phyloP scores from a whole-genome alignment of 2,797 vertebrate genomes.

The Trachops cirrhosus region DNA sequence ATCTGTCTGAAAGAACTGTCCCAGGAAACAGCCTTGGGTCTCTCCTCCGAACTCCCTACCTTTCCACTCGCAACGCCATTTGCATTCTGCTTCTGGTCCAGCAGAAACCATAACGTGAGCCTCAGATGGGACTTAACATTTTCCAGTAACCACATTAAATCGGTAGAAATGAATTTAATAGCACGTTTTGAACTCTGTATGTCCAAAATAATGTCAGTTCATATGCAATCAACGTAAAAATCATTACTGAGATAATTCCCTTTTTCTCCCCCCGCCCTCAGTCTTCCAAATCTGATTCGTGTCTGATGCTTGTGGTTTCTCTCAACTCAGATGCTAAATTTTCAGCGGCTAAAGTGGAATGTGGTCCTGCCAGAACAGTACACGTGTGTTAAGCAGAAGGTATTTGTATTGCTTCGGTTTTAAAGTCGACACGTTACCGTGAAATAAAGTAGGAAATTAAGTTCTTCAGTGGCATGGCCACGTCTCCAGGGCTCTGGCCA shows the following conservation, averaged over 20 bases:
- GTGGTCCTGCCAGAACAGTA: neutral
- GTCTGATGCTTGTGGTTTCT: neutral
- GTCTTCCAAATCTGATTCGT: neutral
- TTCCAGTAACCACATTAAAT: neutral
- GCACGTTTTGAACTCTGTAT: neutral
- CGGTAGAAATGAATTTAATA: neutral
- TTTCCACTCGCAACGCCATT: neutral
- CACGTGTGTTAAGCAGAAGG: neutral
- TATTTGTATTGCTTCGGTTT: neutral
- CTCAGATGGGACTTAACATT: neutral
- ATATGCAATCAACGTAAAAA: neutral
- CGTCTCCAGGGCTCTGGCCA: neutral
- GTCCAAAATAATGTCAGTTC: slow-evolving; percentile 7
- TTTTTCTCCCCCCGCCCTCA: neutral
- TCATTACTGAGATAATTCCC: neutral
- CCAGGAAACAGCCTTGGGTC: neutral
- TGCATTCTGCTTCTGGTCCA: neutral
- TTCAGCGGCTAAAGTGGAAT: neutral
- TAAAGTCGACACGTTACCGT: neutral
- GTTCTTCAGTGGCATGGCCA: neutral
- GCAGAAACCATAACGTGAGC: neutral
- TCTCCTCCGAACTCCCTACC: neutral
- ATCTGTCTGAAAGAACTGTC: neutral
- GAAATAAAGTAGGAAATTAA: neutral
- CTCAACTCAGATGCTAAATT: slow-evolving; percentile 3